Conservation (phyloP, 2,113 vertebrate species). For the Quiscalus mexicanus region DNA sequence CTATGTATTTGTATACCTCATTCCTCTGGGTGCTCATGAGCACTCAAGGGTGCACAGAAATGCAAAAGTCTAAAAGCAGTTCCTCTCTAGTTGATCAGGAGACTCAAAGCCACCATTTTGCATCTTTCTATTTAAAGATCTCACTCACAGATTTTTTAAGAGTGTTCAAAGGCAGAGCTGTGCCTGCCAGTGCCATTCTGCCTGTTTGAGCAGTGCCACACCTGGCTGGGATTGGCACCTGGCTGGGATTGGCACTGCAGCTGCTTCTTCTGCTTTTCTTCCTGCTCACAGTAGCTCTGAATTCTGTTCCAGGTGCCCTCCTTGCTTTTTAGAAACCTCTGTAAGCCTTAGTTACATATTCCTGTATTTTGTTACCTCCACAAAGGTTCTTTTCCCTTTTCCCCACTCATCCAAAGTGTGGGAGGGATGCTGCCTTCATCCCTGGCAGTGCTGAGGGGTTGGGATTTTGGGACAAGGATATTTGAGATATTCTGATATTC, state of each 20-base stretch:
- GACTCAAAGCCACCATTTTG: not conserved
- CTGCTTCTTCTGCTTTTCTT: not conserved
- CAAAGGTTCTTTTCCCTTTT: not conserved
- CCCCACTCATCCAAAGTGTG: accelerated
- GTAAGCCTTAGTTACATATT: accelerated
- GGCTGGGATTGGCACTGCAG: not conserved
- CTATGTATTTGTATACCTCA: accelerated
- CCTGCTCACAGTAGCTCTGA: not conserved
- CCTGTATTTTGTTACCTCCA: not conserved
- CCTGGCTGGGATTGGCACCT: not conserved
- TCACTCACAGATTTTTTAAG: not conserved
- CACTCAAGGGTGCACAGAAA: not conserved
- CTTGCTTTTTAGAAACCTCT: not conserved
- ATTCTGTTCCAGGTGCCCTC: not conserved
- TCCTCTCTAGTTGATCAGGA: not conserved
- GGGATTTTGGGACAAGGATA: not conserved
- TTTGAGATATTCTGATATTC: not conserved
- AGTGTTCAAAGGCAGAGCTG: not conserved
- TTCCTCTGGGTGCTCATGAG: not conserved
- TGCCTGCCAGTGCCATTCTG: not conserved
- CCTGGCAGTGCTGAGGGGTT: not conserved
- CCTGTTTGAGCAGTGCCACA: not conserved
- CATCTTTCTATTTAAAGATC: not conserved
- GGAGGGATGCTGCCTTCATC: not conserved
- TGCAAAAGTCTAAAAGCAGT: not conserved